Evolutionary conservation across 2,888 invertebrate species (phyloP).

Genomic region (Cetonia aurata): DNA sequence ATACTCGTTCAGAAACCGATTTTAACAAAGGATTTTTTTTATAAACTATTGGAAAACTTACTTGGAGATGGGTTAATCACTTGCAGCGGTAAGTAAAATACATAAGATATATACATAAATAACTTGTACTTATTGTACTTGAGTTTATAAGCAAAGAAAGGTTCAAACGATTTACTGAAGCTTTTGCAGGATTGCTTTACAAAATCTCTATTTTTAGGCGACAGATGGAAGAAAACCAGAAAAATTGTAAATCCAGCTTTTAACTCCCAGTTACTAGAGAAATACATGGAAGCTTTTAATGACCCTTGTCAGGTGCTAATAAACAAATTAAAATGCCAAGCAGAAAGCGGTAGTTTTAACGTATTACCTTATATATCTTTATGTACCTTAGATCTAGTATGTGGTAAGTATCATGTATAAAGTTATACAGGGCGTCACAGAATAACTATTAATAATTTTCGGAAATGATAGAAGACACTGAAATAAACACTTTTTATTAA

Average conservation of each 20-base stretch:
- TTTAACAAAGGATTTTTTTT: conserved; percentile 55
- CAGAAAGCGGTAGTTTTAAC: conserved; percentile 55
- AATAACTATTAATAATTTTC: too few relatives aligned
- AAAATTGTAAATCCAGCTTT: conserved; percentile 66
- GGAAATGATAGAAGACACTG: too few relatives aligned
- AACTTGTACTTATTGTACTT: too few relatives aligned
- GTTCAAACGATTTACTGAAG: too few relatives aligned
- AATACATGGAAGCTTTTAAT: conserved; percentile 61
- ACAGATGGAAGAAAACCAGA: conserved; percentile 62
- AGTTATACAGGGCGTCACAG: background rate
- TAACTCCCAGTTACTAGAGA: conserved; percentile 63
- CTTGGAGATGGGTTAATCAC: conserved; percentile 57
- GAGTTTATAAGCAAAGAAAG: too few relatives aligned
- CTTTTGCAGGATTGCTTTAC: too few relatives aligned
- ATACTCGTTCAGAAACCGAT: conserved; percentile 55
- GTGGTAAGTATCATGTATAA: conserved; percentile 39
- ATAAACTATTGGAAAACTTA: conserved; percentile 55
- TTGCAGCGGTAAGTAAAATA: conserved; percentile 53
- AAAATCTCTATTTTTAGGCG: conserved; percentile 44
- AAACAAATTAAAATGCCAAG: conserved; percentile 18
- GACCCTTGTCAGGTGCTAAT: conserved; percentile 11
- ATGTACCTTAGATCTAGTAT: conserved; percentile 47
- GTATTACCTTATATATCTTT: conserved; percentile 42
- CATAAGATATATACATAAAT: background rate
- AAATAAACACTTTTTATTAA: too few relatives aligned